Conservation (phyloP, 2,113 vertebrate genomes). For the Tapirus terrestris region DNA sequence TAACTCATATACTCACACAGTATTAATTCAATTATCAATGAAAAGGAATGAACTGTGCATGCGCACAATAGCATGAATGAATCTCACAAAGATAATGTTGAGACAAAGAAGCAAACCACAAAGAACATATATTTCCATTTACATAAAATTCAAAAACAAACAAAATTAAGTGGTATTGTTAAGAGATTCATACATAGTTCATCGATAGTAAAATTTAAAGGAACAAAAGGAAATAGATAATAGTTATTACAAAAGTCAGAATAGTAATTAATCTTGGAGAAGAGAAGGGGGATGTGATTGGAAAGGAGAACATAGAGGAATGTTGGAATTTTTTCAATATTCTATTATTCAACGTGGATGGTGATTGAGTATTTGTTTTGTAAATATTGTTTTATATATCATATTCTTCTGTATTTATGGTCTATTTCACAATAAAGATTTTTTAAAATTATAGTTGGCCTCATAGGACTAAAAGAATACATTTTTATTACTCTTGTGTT, state of each 20-base stretch:
- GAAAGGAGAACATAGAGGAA: background rate
- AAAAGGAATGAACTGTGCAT: background rate
- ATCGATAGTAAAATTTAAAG: background rate
- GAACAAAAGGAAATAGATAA: background rate
- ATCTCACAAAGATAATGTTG: background rate
- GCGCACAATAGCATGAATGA: background rate
- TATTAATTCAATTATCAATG: background rate
- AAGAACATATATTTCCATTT: background rate
- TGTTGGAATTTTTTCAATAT: background rate
- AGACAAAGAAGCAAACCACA: background rate
- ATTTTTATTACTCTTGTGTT: background rate
- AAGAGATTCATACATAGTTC: background rate
- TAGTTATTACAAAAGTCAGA: background rate
- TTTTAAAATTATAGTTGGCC: background rate
- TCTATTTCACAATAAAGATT: background rate
- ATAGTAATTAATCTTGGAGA: background rate
- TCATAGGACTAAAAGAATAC: background rate
- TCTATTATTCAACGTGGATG: background rate
- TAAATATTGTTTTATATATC: background rate
- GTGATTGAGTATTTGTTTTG: background rate
- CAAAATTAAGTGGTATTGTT: background rate
- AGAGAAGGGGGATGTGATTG: background rate
- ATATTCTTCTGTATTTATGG: background rate
- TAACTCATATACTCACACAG: background rate
- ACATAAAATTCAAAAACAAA: background rate